phyloP scores from a whole-genome alignment of 2,888 invertebrate species.

The Xylota sylvarum region DNA sequence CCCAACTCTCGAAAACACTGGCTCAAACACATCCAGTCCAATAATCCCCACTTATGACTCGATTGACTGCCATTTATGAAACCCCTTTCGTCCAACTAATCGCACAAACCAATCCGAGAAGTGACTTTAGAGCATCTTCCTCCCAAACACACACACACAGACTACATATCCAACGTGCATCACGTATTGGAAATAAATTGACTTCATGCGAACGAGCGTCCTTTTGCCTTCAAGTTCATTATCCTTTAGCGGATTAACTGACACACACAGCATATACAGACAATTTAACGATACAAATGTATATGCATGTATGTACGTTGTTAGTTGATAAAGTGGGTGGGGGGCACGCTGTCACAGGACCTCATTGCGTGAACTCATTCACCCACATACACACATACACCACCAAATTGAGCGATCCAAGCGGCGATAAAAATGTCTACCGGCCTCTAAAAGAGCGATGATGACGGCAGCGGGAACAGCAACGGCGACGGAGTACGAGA shows the following conservation, averaged over 20 bases:
- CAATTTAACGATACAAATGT: conserved; percentile 54
- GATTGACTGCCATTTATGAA: conserved; percentile 7
- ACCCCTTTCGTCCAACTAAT: neutral
- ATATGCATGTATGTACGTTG: too few relatives aligned
- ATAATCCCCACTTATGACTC: conserved; percentile 24
- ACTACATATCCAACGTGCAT: conserved; percentile 40
- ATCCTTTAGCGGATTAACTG: conserved; percentile 75
- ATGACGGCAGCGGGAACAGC: neutral
- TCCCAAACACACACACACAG: conserved; percentile 6
- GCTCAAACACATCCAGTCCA: neutral
- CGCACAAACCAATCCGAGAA: conserved; percentile 51
- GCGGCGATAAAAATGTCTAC: conserved; percentile 70
- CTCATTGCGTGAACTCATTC: conserved; percentile 50
- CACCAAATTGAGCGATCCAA: conserved; percentile 71
- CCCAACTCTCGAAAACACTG: too few relatives aligned
- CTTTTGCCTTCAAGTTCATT: conserved; percentile 65
- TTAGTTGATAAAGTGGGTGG: conserved; percentile 22
- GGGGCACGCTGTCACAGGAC: conserved; percentile 30
- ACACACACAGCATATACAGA: conserved; percentile 35
- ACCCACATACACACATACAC: conserved; percentile 29
- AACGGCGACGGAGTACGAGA: neutral
- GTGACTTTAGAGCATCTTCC: conserved; percentile 58
- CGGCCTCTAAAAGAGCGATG: conserved; percentile 61
- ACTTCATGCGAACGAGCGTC: conserved; percentile 60
- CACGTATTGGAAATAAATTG: conserved; percentile 75